Evolutionary conservation across 2,113 vertebrate genomes (phyloP), one percentile per base, ranked within the genome.

Genomic region (Strix aluco): DNA sequence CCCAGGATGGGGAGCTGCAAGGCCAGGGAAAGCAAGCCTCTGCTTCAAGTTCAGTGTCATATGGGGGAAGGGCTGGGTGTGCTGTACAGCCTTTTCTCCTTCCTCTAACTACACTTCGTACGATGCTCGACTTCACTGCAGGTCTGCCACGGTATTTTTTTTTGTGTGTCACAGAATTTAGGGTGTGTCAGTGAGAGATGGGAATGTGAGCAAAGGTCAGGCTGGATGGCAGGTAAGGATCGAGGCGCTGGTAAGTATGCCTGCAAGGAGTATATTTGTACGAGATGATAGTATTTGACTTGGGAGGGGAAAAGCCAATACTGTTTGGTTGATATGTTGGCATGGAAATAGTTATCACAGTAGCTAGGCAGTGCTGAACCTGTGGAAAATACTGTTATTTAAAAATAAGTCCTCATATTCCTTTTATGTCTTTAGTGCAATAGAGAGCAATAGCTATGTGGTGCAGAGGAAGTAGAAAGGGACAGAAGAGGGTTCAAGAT

Each of bases 301-400:
- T 94, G 91, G 91, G 92, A 97, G 94, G 94, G 92, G 73, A 89
- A 52, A 62, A 44, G 62, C n/a, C 30, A 49, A 19, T 22, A 26
- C 69, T 74, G 19, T 90, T 79, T 69, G n/a, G 16, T 49, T 86
- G 52, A 30, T 42, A 29, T 3, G 69, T 90, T 96, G 66, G 66
- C 62, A 46, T 66, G 80, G 57, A 66, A 82, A 10, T 85, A 65
- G 46, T 59, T 72, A 22, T 4, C 19, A 8, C 16, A 10, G 59
- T 40, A 83, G 47, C 42, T n/a, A 74, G 77, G 52, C 75, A 38
- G 23, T 20, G 36, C 47, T 44, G 63, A 70, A 63, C 34, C 21
- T 71, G 19, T 66, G 49, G 77, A 65, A 91, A 90, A n/a, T 54
- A 11, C 4, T 44, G 4, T 38, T 61, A 13, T 32, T 80, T 66